These are phyloP conservation scores for Bombus affinis DNA, from an alignment of 1,140 invertebrate species.

Conservation along the genomic window DNA sequence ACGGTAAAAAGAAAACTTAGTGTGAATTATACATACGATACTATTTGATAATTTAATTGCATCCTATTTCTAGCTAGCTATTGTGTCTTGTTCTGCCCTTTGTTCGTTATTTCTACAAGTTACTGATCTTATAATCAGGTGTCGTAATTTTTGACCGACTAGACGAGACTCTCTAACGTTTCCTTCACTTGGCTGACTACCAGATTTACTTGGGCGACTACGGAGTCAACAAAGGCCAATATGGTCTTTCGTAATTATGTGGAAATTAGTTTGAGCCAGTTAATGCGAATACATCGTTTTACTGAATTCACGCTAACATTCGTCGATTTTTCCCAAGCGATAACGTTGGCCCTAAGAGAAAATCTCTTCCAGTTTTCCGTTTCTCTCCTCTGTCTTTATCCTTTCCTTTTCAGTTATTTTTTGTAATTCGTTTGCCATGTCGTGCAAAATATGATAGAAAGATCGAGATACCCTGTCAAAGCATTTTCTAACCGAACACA, in stretches of 20 bases:
- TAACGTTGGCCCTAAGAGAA: background rate
- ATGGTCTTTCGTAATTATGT: constrained; percentile 17
- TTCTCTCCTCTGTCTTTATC: too few relatives aligned
- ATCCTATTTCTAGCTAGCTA: background rate
- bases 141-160: constrained; percentile 1
- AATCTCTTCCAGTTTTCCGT: background rate
- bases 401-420: background rate
- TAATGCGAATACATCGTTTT: constrained; percentile 35
- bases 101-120: background rate
- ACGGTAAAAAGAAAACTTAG: too few relatives aligned
- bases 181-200: background rate
- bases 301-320: constrained; percentile 28
- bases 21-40: background rate
- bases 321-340: background rate
- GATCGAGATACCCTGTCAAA: background rate
- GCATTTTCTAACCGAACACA: background rate
- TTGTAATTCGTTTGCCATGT: background rate
- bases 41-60: background rate
- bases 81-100: background rate
- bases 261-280: constrained; percentile 34
- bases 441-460: background rate
- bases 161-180: background rate
- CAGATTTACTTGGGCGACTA: background rate
- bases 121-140: background rate
- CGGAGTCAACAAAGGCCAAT: background rate